Percentiles rank a stretch among this genome's conserved stretches.
These are phyloP conservation scores for Eumeta japonica DNA, from an alignment of 1,140 invertebrate species.

Conservation along the genomic window DNA sequence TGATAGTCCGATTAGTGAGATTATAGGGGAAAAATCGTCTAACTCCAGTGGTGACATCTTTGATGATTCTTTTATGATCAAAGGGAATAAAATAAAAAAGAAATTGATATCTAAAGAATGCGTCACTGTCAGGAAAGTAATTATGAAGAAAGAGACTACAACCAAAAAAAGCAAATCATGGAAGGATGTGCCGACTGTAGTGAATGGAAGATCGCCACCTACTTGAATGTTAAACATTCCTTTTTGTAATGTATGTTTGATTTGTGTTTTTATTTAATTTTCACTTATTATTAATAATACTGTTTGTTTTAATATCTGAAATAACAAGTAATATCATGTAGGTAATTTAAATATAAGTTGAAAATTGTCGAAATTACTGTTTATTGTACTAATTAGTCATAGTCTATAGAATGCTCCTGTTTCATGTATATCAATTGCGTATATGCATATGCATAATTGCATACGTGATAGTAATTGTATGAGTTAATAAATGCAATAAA, in stretches of 20 bases:
- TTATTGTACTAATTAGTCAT: conserved; percentile 1
- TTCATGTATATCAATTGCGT: too few species aligned
- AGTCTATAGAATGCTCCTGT: too few species aligned
- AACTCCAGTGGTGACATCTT: conserved; percentile 45
- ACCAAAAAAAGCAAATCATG: conserved; percentile 26
- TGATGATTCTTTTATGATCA: conserved; percentile 39
- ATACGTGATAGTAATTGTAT: too few species aligned
- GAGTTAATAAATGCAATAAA: too few species aligned
- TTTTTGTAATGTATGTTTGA: neutral
- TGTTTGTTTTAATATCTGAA: too few species aligned
- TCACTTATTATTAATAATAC: too few species aligned
- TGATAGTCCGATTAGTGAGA: conserved; percentile 35
- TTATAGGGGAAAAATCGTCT: conserved; percentile 28
- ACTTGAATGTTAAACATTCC: conserved; percentile 6
- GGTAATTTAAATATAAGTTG: neutral
- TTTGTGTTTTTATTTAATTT: neutral
- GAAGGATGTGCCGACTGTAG: conserved; percentile 30
- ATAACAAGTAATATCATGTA: too few species aligned
- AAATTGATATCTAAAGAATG: conserved; percentile 31
- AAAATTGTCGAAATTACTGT: neutral
- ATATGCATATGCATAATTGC: too few species aligned
- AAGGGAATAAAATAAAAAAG: conserved; percentile 32
- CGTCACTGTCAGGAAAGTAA: conserved; percentile 27
- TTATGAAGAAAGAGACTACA: conserved; percentile 32
- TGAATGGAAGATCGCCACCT: conserved; percentile 34